A percentile compares a stretch with the other conserved stretches of the same genome.
Conservation (phyloP, 2,797 vertebrate genomes). For the Tauraco hartlaubi region DNA sequence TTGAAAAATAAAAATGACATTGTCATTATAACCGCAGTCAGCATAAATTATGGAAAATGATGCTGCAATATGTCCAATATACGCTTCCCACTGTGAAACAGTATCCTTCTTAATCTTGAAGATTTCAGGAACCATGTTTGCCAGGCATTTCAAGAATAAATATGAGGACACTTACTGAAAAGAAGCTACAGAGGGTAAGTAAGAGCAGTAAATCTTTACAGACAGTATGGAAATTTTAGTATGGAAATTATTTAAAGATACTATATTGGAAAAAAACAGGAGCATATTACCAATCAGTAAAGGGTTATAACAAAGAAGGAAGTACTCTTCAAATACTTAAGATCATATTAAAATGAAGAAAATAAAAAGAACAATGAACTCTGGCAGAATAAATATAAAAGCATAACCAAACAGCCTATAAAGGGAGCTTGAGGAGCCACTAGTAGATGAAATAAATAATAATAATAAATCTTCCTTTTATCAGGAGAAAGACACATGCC, state of each 20-base stretch:
- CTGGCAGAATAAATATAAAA: neutral
- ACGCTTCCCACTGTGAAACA: constrained; percentile 13
- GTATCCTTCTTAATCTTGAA: constrained; percentile 27
- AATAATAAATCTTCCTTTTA: neutral
- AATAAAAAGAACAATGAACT: neutral
- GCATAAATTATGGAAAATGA: constrained; percentile 46
- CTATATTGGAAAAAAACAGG: neutral
- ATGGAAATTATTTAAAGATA: constrained; percentile 9
- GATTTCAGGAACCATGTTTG: constrained; percentile 18
- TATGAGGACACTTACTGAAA: neutral
- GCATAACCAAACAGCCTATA: neutral
- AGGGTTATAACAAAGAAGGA: neutral
- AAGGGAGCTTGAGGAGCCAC: neutral
- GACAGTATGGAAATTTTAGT: neutral
- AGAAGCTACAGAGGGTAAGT: neutral
- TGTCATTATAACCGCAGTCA: constrained; percentile 25
- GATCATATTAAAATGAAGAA: neutral
- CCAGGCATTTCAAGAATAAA: constrained; percentile 36
- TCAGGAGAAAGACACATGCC: neutral
- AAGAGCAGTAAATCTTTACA: neutral
- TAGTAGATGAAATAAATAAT: neutral
- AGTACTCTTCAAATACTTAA: neutral
- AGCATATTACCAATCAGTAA: neutral
- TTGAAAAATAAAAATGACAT: constrained; percentile 28
- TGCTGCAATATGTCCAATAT: neutral